Conservation (phyloP, 2,888 invertebrate species). For the Baronia brevicornis region DNA sequence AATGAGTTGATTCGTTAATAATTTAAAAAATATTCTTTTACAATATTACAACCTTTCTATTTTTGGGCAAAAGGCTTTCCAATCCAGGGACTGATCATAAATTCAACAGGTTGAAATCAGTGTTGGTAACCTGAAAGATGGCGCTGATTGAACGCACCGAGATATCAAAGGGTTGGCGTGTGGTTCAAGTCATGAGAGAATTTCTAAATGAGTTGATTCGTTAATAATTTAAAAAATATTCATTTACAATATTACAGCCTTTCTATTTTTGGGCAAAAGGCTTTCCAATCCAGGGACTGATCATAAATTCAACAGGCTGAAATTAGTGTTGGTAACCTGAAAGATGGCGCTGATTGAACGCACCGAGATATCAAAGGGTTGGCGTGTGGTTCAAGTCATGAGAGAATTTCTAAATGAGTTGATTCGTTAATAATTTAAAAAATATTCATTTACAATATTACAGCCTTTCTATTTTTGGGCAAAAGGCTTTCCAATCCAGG, state of each 20-base stretch:
- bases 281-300: too few species aligned
- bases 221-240: constrained; percentile 3
- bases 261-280: too few species aligned
- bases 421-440: constrained; percentile 4
- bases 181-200: constrained; percentile 22
- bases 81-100: too few species aligned
- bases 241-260: too few species aligned
- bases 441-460: too few species aligned
- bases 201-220: constrained; percentile 11
- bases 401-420: constrained; percentile 11
- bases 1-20: constrained; percentile 3
- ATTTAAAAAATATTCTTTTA: constrained; percentile 5
- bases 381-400: constrained; percentile 21
- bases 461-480: too few species aligned
- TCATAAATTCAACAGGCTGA: constrained; percentile 3
- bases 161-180: constrained; percentile 27
- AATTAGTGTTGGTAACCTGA: too few species aligned
- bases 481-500: too few species aligned
- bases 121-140: too few species aligned
- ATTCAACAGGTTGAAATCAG: constrained; percentile 1
- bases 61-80: too few species aligned
- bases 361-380: constrained; percentile 29
- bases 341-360: too few species aligned
- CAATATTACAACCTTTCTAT: too few species aligned
- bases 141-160: constrained; percentile 29